Evolutionary conservation across 2,113 vertebrate species (phyloP), one percentile per base, ranked within the genome.

Genomic region (Planiliza haematocheilus): DNA sequence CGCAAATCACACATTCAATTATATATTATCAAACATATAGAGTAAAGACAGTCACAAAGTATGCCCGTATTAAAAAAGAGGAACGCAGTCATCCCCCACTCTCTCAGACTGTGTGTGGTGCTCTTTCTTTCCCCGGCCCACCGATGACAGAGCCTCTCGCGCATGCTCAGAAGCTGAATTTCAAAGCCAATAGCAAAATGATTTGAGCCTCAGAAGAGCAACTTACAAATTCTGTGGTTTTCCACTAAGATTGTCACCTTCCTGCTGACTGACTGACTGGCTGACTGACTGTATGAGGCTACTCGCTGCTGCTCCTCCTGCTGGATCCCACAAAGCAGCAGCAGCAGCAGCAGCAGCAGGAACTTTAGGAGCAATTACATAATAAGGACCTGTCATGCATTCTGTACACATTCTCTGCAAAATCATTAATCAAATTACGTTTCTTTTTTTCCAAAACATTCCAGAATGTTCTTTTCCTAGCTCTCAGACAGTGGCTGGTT

Each of bases 91-190:
- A 0, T 5, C 1, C 56, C 48, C 46, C 76, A n/a, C 70, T 18
- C 8, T 5, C 4, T 5, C 2, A 55, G 0, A 76, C 24, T 30
- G 3, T 30, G 73, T 93, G 90, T 90, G 88, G 77, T n/a, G n/a
- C n/a, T 17, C 90, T n/a, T 39, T 79, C 9, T 51, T 4, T n/a
- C 13, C 20, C 37, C n/a, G 10, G 14, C 59, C 50, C 37, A 10
- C 71, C 74, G 16, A 17, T 42, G 55, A 41, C 76, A 17, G 18
- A 61, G 79, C 53, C 69, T 30, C 64, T 4, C 63, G 83, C 91
- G 82, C 84, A 88, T 6, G 70, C 90, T 58, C 86, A 70, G 66
- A 37, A 13, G 50, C 36, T 45, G 52, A 2, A 34, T 64, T 70
- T 57, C 13, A 66, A 45, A 69, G 56, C 85, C 85, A 80, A 34